Percentiles rank a stretch among this genome's conserved stretches.
phyloP scores from a whole-genome alignment of 2,888 invertebrate species.

The Papilio elwesi region DNA sequence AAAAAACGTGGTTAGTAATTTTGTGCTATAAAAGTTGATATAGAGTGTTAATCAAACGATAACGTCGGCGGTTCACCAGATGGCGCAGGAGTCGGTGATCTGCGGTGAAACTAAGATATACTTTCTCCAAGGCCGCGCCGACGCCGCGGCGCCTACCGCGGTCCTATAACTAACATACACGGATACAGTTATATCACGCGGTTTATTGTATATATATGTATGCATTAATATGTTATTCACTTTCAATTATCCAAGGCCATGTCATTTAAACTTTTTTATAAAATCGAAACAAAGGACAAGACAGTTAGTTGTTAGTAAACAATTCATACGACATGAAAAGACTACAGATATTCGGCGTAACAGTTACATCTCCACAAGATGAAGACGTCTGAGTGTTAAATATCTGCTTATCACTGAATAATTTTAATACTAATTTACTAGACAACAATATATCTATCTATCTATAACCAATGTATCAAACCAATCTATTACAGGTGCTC shows the following conservation, averaged over 20 bases:
- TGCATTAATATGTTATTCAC: constrained; percentile 46
- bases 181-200: constrained; percentile 69
- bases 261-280: constrained; percentile 11
- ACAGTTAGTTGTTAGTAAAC: no score
- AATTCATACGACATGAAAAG: no score
- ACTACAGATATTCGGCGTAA: no score
- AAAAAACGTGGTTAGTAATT: constrained; percentile 25
- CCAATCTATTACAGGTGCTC: no score
- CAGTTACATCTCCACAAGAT: no score
- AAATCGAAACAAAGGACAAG: no score
- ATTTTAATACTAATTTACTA: no score
- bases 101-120: constrained; percentile 67
- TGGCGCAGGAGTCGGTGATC: constrained; percentile 44
- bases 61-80: constrained; percentile 44
- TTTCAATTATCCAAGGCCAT: constrained; percentile 48
- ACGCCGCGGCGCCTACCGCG: constrained; percentile 55
- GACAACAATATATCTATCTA: no score
- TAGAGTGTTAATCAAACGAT: constrained; percentile 44
- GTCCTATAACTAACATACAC: constrained; percentile 56
- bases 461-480: no score
- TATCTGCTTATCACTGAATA: no score
- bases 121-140: constrained; percentile 78
- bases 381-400: no score
- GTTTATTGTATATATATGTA: constrained; percentile 47
- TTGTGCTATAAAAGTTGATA: constrained; percentile 45